Base-by-base conservation (phyloP, 2,113 vertebrate species). In the Centrocercus urophasianus region DNA sequence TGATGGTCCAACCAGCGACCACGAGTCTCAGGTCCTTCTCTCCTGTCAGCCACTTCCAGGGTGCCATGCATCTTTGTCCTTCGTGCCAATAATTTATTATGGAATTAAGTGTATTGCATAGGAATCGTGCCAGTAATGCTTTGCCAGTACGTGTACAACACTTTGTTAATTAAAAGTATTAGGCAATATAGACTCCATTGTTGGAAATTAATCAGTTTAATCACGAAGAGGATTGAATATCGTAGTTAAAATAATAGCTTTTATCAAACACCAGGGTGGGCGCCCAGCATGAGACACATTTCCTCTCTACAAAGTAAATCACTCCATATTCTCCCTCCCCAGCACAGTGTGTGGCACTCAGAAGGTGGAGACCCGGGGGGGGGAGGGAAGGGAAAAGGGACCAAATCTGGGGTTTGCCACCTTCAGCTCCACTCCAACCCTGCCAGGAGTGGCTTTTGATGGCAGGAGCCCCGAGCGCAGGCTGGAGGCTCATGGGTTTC, bases 161-260 rank as follows among this genome's bases (percentile, higher is more conserved):
- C 88, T 97, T 95, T 94, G 96, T 97, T 97, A 97, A 98, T 98
- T 98, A 97, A 98, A 97, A 97, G 96, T 93, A 96, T 96, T 95
- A 97, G 94, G 95, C 96, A 72, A 93, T 84, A 92, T 93, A 86
- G 95, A 86, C 94, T 94, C 89, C 95, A 94, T 97, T 97, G 97
- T 93, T 95, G 95, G 82, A 95, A 96, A 96, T 95, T 97, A 95
- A 97, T 97, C 97, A 96, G 97, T 95, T 97, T 98, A 97, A 98
- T 98, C 94, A 95, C 11, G 6, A 91, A 71, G 67, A 96, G 95
- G 73, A 88, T 96, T 92, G 52, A 87, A 74, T 80, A 83, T 91
- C 75, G 24, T 64, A 86, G 97, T 97, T 95, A 97, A 97, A 93
- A 67, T 91, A 81, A 70, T 21, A 71, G 90, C 70, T 93, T 95